These are phyloP conservation scores for Coelopa frigida DNA, from an alignment of 1,140 invertebrate genomes.

Conservation along the genomic window DNA sequence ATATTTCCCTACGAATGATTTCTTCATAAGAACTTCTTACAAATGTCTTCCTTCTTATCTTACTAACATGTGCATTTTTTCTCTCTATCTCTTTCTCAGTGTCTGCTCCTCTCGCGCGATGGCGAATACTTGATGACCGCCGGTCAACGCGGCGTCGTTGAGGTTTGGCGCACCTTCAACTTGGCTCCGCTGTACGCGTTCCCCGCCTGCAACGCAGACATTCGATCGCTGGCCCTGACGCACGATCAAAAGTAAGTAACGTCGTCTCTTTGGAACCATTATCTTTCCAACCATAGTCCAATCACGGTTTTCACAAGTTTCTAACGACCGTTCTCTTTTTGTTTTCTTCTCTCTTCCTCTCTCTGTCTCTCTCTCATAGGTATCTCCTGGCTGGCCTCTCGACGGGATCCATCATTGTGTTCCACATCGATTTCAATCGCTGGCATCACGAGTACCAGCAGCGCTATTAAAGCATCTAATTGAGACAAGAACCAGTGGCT, in stretches of 20 bases:
- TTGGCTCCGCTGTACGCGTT: slow-evolving; percentile 94
- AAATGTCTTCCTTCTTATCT: neutral
- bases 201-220: slow-evolving; percentile 89
- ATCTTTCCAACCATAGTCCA: slow-evolving; percentile 3
- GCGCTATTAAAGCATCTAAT: slow-evolving; percentile 68
- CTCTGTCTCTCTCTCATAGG: slow-evolving; percentile 51
- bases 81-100: slow-evolving; percentile 54
- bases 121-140: slow-evolving; percentile 97
- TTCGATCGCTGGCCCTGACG: slow-evolving; percentile 85
- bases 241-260: slow-evolving; percentile 91
- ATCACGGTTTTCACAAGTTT: neutral
- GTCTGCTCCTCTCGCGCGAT: slow-evolving; percentile 89
- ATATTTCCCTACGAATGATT: too few species aligned
- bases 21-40: slow-evolving; percentile 3
- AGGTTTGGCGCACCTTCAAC: slow-evolving; percentile 97
- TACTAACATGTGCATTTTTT: neutral
- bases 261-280: too few species aligned
- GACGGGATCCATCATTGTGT: slow-evolving; percentile 95
- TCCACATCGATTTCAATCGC: slow-evolving; percentile 98
- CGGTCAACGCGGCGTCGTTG: slow-evolving; percentile 93
- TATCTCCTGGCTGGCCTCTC: slow-evolving; percentile 93
- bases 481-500: too few species aligned
- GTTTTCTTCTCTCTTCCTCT: slow-evolving; percentile 3
- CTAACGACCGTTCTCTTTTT: neutral
- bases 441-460: slow-evolving; percentile 99